These are phyloP conservation scores for Vulpes ferrilata DNA, from an alignment of 2,113 vertebrate genomes.

Conservation along the genomic window DNA sequence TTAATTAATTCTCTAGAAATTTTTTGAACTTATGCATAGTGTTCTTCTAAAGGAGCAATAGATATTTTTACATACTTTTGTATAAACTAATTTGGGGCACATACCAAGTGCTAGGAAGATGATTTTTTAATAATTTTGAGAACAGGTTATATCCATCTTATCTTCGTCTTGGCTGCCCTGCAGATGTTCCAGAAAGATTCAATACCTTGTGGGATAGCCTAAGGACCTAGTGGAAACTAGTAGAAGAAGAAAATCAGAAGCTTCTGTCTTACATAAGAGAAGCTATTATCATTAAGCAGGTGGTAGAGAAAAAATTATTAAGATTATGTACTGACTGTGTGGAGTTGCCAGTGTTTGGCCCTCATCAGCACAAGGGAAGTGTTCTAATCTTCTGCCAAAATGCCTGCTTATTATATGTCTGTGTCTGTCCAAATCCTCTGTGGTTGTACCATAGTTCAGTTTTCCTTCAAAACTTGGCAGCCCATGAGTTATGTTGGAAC, in stretches of 20 bases:
- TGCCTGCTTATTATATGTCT: conserved; percentile 47
- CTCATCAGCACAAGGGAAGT: background rate
- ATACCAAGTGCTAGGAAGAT: background rate
- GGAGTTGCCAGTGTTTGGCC: conserved; percentile 59
- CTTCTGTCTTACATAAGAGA: background rate
- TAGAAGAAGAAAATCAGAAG: background rate
- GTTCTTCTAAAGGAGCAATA: background rate
- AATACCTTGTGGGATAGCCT: background rate
- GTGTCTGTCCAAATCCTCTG: conserved; percentile 37
- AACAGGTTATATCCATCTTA: background rate
- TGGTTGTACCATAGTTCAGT: background rate
- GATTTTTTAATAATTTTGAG: background rate
- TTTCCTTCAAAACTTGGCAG: conserved; percentile 66
- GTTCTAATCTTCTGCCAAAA: conserved; percentile 44
- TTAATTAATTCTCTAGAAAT: background rate
- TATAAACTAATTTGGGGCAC: background rate
- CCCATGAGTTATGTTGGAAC: background rate
- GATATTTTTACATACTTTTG: background rate
- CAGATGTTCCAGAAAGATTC: background rate
- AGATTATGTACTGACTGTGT: background rate
- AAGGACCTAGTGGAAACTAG: background rate
- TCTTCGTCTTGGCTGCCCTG: background rate
- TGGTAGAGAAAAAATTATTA: conserved; percentile 55
- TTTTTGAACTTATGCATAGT: background rate
- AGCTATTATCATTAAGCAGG: conserved; percentile 48